Conservation (phyloP, 2,113 vertebrate species). For the Rynchops niger region DNA sequence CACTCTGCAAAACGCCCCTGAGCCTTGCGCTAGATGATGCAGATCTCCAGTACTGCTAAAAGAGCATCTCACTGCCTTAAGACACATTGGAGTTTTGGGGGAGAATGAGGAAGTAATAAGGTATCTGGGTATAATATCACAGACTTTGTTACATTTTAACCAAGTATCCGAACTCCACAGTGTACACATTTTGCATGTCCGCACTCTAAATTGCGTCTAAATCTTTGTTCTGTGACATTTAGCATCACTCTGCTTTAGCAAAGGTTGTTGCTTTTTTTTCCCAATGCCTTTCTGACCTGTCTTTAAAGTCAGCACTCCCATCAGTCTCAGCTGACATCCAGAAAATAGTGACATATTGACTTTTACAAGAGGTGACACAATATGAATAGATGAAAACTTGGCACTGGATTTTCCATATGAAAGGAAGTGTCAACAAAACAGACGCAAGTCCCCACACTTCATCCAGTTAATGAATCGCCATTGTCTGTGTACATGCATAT, state of each 20-base stretch:
- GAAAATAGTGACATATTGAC: constrained; percentile 73
- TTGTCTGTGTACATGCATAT: not conserved
- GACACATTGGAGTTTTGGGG: not conserved
- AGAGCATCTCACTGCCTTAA: not conserved
- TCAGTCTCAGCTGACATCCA: constrained; percentile 65
- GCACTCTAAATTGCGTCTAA: constrained; percentile 45
- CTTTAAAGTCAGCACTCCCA: constrained; percentile 71
- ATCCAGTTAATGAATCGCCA: not conserved
- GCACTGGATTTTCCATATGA: constrained; percentile 66
- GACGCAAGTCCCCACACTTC: not conserved
- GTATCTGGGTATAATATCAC: not conserved
- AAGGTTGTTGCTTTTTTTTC: constrained; percentile 63
- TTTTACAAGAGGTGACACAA: constrained; percentile 68
- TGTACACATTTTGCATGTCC: constrained; percentile 48
- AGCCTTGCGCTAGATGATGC: not conserved
- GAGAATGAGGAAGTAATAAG: not conserved
- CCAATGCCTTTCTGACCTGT: constrained; percentile 68
- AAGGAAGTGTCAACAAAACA: constrained; percentile 63
- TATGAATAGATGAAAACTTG: constrained; percentile 46
- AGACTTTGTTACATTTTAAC: not conserved
- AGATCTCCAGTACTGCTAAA: not conserved
- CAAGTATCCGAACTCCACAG: not conserved
- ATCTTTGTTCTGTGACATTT: constrained; percentile 75
- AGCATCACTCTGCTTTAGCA: constrained; percentile 44
- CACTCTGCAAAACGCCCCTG: not conserved